Percentiles rank a stretch among this genome's conserved stretches.
Conservation (phyloP, 2,888 invertebrate species). For the Drosophila birchii region DNA sequence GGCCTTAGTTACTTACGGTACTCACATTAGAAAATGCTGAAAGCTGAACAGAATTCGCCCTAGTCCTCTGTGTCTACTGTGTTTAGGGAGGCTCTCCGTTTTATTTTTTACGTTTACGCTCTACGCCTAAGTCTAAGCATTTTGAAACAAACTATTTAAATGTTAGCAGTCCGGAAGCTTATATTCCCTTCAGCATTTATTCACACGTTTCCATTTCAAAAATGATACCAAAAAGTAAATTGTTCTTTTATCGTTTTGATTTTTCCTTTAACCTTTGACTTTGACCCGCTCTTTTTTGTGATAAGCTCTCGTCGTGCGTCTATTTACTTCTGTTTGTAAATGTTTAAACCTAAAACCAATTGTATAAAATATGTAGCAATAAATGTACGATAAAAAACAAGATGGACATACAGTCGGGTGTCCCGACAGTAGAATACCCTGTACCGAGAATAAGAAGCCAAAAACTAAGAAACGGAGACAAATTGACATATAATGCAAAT, state of each 20-base stretch:
- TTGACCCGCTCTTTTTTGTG: slow-evolving; percentile 58
- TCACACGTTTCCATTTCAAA: slow-evolving; percentile 50
- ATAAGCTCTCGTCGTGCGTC: slow-evolving; percentile 65
- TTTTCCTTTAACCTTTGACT: background rate
- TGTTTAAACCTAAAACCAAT: slow-evolving; percentile 70
- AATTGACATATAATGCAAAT: too few species aligned
- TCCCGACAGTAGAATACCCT: too few species aligned
- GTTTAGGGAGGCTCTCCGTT: slow-evolving; percentile 23
- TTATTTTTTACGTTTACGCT: slow-evolving; percentile 60
- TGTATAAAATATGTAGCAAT: slow-evolving; percentile 67
- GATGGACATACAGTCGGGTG: too few species aligned
- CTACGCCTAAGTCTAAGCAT: slow-evolving; percentile 60
- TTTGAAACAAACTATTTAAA: slow-evolving; percentile 62
- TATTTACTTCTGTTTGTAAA: slow-evolving; percentile 64
- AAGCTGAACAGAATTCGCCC: slow-evolving; percentile 41
- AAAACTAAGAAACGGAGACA: too few species aligned
- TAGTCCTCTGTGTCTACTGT: slow-evolving; percentile 21
- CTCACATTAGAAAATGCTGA: slow-evolving; percentile 28
- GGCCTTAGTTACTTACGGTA: slow-evolving; percentile 63
- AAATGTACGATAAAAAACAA: slow-evolving; percentile 76
- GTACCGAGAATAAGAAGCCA: too few species aligned
- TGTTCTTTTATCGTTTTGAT: slow-evolving; percentile 18
- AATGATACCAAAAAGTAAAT: slow-evolving; percentile 64
- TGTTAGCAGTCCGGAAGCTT: slow-evolving; percentile 47
- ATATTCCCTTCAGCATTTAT: slow-evolving; percentile 37